Base-by-base conservation (phyloP, 2,888 invertebrate genomes). In the Smittia sp. region DNA sequence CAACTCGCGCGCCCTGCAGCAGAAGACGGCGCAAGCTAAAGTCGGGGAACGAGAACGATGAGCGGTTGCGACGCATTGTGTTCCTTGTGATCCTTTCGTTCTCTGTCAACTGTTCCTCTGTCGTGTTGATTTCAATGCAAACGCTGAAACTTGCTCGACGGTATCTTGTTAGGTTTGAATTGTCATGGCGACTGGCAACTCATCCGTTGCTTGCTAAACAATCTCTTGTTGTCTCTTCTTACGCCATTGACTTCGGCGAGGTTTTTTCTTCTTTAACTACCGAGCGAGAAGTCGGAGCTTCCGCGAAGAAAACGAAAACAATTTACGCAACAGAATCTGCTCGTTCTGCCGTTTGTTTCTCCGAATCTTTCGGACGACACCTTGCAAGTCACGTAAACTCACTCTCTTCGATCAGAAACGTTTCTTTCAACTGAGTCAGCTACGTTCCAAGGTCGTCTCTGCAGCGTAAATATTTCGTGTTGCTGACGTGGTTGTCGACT, bases 1-100 rank as follows among this genome's bases (percentile, higher is more conserved):
- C 77, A 13, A 75, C 77, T 73, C 75, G 76, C 70, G 77, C 77
- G 66, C 76, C 76, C 75, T 78, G 77, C 20, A 78, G 65, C 46
- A 78, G 32, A 11, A 78, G 74, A 24, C 78, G 76, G n/a, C 78
- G 74, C 63, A 78, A 74, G 15, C 78, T 78, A 74, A 78, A 77
- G 63, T 77, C 77, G 32, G 77, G 74, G 69, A 75, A 74, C 18
- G 66, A 74, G 39, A 74, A 74, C 11, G 74, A 62, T 69, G 70
- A 75, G 32, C 74, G 66, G 58, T 67, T 75, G 13, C 68, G 58
- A 18, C 73, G 73, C 74, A 73, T 74, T 54, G 32, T 32, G 32
- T 11, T 46, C 46, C 15, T 46, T 46, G 7, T 38, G 11, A 38
- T 38, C 6, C 6, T 38, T 6, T 38, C 15, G 7, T 58, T 58